Evolutionary conservation across 2,797 vertebrate genomes (phyloP).

Genomic region (Chaetophractus vellerosus): DNA sequence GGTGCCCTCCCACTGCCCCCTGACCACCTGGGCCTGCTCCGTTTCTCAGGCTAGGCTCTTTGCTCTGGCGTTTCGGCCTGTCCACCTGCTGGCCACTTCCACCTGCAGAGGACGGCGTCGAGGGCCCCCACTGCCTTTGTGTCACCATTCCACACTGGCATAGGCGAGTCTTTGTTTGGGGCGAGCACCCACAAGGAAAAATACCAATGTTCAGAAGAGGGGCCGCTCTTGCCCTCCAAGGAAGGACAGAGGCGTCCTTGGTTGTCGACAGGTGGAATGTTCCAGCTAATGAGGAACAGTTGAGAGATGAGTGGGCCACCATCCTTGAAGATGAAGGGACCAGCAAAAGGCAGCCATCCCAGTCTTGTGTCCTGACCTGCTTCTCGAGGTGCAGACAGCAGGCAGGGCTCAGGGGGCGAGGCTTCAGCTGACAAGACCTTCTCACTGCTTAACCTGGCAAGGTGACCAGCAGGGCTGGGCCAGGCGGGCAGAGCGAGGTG

Average conservation of each 20-base stretch:
- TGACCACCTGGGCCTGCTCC: not conserved
- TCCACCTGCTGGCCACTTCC: not conserved
- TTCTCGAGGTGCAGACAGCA: not conserved
- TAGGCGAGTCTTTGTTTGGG: constrained; percentile 63
- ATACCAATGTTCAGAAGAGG: not conserved
- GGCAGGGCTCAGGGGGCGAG: not conserved
- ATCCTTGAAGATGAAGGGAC: constrained; percentile 42
- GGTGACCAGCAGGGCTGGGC: not conserved
- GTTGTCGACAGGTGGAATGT: constrained; percentile 74
- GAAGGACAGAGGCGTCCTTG: constrained; percentile 66
- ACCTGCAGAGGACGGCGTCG: not conserved
- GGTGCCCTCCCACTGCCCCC: not conserved
- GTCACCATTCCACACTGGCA: constrained; percentile 11
- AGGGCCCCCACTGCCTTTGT: not conserved
- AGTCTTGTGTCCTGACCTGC: not conserved
- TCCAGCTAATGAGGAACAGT: constrained; percentile 84
- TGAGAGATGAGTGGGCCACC: constrained; percentile 74
- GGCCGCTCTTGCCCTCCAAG: not conserved
- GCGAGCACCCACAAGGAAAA: constrained; percentile 5
- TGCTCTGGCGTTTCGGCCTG: not conserved
- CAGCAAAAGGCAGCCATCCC: not conserved
- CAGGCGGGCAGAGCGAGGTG: too few relatives aligned
- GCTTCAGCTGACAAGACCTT: not conserved
- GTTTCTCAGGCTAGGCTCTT: not conserved
- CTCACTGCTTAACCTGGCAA: not conserved